These are phyloP conservation scores for Hydractinia symbiolongicarpus DNA, from an alignment of 30 jellyfish, hydroid and myxozoan species.

Conservation along the genomic window DNA sequence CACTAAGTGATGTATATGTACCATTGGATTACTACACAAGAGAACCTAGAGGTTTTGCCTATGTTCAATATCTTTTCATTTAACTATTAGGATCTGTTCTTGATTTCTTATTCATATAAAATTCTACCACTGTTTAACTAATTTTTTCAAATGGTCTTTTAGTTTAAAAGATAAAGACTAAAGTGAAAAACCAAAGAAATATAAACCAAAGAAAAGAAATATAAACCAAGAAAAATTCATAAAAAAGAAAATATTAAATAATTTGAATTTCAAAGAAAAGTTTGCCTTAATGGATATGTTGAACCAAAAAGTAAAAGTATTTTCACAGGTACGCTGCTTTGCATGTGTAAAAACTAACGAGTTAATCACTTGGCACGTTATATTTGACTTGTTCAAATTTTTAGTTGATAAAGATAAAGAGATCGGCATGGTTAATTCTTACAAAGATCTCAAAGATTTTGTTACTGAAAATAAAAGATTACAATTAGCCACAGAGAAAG, in stretches of 20 bases:
- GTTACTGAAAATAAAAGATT: no score
- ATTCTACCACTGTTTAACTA: background rate
- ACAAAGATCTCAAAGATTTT: no score
- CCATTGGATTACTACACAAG: conserved; percentile 96
- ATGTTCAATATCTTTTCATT: conserved; percentile 85
- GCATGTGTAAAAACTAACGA: no score
- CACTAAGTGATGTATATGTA: conserved; percentile 79
- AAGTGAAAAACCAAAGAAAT: background rate
- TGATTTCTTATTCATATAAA: background rate
- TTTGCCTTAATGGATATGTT: no score
- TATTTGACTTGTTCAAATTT: no score
- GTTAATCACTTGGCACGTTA: no score
- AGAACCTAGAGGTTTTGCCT: conserved; percentile 93
- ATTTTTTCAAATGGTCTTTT: background rate
- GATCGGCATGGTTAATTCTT: no score
- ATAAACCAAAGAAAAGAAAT: background rate
- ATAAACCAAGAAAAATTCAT: conserved; percentile 2
- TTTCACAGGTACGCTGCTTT: no score
- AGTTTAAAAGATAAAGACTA: conserved; percentile 6
- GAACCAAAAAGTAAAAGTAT: no score
- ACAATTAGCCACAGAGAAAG: no score
- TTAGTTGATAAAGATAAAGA: no score
- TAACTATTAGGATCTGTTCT: background rate
- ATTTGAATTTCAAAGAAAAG: no score
- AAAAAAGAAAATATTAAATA: background rate